A percentile compares a stretch with the other conserved stretches of the same genome.
Conservation (phyloP, 2,888 invertebrate genomes). For the Eulithis testata region DNA sequence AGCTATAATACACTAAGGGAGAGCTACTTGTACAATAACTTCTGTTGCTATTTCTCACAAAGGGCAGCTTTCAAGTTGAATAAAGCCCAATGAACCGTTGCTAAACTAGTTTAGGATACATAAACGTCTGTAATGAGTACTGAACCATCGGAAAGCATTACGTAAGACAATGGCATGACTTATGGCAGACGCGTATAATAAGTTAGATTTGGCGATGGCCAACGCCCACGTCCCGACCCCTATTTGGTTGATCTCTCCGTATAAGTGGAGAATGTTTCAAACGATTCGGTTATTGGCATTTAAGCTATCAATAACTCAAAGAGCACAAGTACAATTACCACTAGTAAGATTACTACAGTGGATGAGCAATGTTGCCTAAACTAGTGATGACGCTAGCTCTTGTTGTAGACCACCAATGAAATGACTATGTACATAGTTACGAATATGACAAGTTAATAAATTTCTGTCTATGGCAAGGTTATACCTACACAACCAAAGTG, state of each 20-base stretch:
- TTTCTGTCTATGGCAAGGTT: constrained; percentile 28
- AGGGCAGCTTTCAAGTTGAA: constrained; percentile 57
- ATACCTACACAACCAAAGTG: constrained; percentile 46
- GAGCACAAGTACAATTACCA: constrained; percentile 43
- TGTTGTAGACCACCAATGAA: constrained; percentile 26
- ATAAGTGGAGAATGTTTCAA: constrained; percentile 73
- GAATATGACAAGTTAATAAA: constrained; percentile 19
- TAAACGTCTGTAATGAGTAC: constrained; percentile 67
- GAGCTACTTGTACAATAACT: constrained; percentile 47
- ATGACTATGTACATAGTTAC: constrained; percentile 12
- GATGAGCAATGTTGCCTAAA: constrained; percentile 33
- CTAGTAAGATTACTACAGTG: constrained; percentile 35
- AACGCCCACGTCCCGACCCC: constrained; percentile 69
- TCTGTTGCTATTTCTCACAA: constrained; percentile 24
- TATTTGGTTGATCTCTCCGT: constrained; percentile 73
- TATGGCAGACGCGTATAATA: constrained; percentile 57
- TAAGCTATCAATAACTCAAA: constrained; percentile 60
- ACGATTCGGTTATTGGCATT: constrained; percentile 64
- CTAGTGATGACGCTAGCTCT: constrained; percentile 35
- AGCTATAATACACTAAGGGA: constrained; percentile 51
- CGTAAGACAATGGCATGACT: constrained; percentile 73
- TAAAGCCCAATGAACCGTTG: constrained; percentile 73
- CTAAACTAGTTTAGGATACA: constrained; percentile 70
- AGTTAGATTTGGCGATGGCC: constrained; percentile 59
- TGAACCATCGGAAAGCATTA: constrained; percentile 60